Conservation (phyloP, 2,113 vertebrate species). For the Ardeotis arabs region DNA sequence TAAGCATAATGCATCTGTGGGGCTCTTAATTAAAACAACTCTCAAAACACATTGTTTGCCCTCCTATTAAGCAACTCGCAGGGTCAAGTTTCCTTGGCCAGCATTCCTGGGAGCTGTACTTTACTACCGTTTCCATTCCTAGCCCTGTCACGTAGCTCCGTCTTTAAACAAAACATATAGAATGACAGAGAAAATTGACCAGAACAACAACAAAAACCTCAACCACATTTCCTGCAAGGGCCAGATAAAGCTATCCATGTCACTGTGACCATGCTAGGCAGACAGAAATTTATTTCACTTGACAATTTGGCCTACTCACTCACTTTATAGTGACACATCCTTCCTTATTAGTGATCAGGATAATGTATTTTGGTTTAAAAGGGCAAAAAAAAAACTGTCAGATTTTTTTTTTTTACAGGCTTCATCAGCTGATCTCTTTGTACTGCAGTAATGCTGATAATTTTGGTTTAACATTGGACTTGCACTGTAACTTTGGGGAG, state of each 20-base stretch:
- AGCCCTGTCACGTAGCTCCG: neutral
- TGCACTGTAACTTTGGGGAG: neutral
- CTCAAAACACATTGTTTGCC: neutral
- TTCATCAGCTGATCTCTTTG: neutral
- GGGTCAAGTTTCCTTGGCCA: neutral
- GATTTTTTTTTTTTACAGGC: neutral
- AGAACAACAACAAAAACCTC: neutral
- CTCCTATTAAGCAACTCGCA: neutral
- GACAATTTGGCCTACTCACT: neutral
- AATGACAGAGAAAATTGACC: neutral
- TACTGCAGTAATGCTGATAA: neutral
- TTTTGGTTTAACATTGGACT: neutral
- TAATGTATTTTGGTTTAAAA: neutral
- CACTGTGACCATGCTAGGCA: neutral
- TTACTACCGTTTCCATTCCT: neutral
- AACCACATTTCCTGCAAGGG: neutral
- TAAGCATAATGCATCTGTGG: neutral
- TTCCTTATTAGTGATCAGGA: neutral
- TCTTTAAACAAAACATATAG: neutral
- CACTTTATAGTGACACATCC: neutral
- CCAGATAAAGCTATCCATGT: neutral
- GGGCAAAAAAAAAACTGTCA: neutral
- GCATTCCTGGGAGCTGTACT: neutral
- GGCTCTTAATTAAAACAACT: neutral
- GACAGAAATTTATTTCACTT: neutral